These are phyloP conservation scores for Euplexia lucipara DNA, from an alignment of 2,888 invertebrate genomes.

Conservation along the genomic window DNA sequence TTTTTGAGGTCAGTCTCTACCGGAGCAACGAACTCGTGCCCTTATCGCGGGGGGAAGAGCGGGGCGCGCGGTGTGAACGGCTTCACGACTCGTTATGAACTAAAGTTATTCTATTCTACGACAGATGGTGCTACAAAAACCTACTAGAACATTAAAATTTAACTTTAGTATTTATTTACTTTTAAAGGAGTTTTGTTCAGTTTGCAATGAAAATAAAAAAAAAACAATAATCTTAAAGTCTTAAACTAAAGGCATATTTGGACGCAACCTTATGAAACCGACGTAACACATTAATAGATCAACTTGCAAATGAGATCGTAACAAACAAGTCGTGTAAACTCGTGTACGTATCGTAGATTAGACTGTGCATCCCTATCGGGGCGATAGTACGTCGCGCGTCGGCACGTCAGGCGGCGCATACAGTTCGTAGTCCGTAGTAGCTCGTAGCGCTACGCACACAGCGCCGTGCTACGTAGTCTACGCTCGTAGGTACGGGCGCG, in stretches of 20 bases:
- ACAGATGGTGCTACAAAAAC: conserved; percentile 80
- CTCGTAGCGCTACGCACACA: conserved; percentile 74
- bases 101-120: conserved; percentile 75
- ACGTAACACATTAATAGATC: conserved; percentile 29
- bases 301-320: conserved; percentile 48
- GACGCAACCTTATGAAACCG: conserved; percentile 15
- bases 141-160: conserved; percentile 6
- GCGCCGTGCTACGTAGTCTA: conserved; percentile 68
- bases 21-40: conserved; percentile 91
- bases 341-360: conserved; percentile 71
- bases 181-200: neutral
- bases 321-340: conserved; percentile 62
- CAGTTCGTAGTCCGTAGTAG: conserved; percentile 76
- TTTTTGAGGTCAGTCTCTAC: conserved; percentile 93
- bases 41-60: conserved; percentile 86
- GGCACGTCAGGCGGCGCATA: conserved; percentile 64
- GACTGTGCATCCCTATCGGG: conserved; percentile 75
- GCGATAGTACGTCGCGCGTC: conserved; percentile 70
- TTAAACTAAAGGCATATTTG: neutral
- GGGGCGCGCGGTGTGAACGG: conserved; percentile 74
- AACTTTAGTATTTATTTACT: neutral
- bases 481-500: conserved; percentile 77
- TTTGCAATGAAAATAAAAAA: neutral
- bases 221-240: neutral
- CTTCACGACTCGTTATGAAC: conserved; percentile 59